Percentiles rank a stretch among this genome's conserved stretches.
phyloP scores from a whole-genome alignment of 2,888 invertebrate species.

The Acanthacorydalis orientalis region DNA sequence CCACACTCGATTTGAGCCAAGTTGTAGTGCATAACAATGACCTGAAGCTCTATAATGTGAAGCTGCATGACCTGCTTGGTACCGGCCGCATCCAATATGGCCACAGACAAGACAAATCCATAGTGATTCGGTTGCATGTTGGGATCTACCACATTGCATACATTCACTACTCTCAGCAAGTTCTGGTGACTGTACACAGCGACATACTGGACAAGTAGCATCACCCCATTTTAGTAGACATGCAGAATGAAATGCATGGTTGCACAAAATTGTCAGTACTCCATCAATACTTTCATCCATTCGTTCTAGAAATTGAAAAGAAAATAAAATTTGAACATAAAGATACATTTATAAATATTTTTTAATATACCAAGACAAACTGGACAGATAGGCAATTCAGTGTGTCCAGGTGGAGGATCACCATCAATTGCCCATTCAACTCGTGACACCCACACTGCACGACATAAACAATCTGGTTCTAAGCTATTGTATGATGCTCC shows the following conservation, averaged over 20 bases:
- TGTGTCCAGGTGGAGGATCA: slow-evolving; percentile 54
- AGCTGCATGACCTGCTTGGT: slow-evolving; percentile 77
- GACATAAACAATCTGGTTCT: slow-evolving; percentile 82
- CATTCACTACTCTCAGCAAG: slow-evolving; percentile 37
- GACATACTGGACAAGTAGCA: slow-evolving; percentile 94
- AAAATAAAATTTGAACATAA: background rate
- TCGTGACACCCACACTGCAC: slow-evolving; percentile 87
- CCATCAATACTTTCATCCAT: slow-evolving; percentile 99
- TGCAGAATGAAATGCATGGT: slow-evolving; percentile 93
- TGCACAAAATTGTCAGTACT: slow-evolving; percentile 91
- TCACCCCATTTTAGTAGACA: slow-evolving; percentile 95
- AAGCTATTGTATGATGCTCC: slow-evolving; percentile 85
- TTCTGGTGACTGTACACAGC: slow-evolving; percentile 45
- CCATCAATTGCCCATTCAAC: slow-evolving; percentile 77
- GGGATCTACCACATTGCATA: slow-evolving; percentile 32
- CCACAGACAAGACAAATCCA: slow-evolving; percentile 99
- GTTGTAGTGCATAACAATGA: slow-evolving; percentile 92
- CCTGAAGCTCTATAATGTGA: slow-evolving; percentile 90
- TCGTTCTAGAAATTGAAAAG: slow-evolving; percentile 42
- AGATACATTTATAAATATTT: slow-evolving; percentile 1
- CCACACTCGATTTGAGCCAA: slow-evolving; percentile 96
- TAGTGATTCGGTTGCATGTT: slow-evolving; percentile 45
- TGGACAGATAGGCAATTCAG: slow-evolving; percentile 93
- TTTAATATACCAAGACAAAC: slow-evolving; percentile 53
- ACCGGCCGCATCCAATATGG: slow-evolving; percentile 91